Evolutionary conservation across 2,888 invertebrate species (phyloP), one percentile per base, ranked within the genome.

Genomic region (Cryptocheilus praepositus): DNA sequence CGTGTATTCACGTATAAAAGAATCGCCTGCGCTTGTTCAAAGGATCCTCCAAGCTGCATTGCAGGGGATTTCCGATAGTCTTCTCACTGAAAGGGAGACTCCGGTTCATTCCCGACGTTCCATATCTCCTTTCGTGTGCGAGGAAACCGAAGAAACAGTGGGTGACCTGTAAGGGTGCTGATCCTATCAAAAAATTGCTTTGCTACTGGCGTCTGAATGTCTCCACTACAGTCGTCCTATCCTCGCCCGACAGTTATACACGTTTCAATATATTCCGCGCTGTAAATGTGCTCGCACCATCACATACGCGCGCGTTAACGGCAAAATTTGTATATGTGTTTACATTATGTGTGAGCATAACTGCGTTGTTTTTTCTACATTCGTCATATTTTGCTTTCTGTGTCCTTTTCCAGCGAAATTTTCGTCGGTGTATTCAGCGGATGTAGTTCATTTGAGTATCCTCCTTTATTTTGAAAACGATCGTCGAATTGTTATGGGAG

Each of bases 121-220:
- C 73, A 61, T 74, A 71, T 81, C 69, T 68, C 62, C 66, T 43
- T 53, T 52, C 56, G 70, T 51, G 71, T 54, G 70, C 70, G 71
- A 70, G 72, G 58, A 67, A 75, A 66, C 67, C 62, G 70, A 74
- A 73, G 83, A 81, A 81, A 80, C 77, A 77, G 58, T 69, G 73
- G 76, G 54, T 64, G 66, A 64, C 64, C 59, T 61, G 59, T 71
- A 64, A 64, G 80, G 76, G 69, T 70, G 67, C 80, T 81, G 83
- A 84, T 84, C 81, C 83, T 84, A 84, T 84, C 84, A 84, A 84
- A 84, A 83, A 84, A 84, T 84, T 84, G 84, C 83, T 83, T 83
- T 64, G 76, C 81, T 76, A 79, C 80, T 79, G 83, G 82, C 79
- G 77, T 80, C 77, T 74, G 71, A 64, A 61, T 66, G 76, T 75